A percentile compares a stretch with the other conserved stretches of the same genome.
Conservation (phyloP, 2,888 invertebrate genomes). For the Lithosia quadra region DNA sequence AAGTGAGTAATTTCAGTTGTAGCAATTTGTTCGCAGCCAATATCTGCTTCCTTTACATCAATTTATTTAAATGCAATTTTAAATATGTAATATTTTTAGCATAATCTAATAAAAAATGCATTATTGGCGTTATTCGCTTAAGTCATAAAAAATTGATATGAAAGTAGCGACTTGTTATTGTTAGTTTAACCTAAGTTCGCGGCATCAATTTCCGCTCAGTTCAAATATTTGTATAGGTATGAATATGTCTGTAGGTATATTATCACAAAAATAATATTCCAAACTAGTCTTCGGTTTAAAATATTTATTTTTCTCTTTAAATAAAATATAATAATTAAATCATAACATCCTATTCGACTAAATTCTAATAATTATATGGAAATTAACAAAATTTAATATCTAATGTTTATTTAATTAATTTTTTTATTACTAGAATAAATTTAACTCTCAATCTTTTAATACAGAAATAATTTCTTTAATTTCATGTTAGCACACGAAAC, state of each 20-base stretch:
- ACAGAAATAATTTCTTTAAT: neutral
- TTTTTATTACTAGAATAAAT: neutral
- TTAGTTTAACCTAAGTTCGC: neutral
- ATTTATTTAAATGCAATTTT: neutral
- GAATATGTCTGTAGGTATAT: neutral
- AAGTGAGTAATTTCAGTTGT: slow-evolving; percentile 19
- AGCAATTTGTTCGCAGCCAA: slow-evolving; percentile 39
- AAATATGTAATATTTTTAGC: neutral
- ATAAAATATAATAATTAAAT: neutral
- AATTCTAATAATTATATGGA: too few relatives aligned
- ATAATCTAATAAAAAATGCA: neutral
- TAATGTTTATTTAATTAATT: neutral
- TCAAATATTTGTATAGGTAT: neutral
- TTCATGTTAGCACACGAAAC: too few relatives aligned
- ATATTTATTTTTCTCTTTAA: neutral
- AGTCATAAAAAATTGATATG: neutral
- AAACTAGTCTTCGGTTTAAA: neutral
- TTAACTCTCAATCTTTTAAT: neutral
- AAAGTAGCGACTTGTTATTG: neutral
- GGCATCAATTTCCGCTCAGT: neutral
- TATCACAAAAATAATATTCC: neutral
- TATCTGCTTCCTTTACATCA: slow-evolving; percentile 41
- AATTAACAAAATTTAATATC: neutral
- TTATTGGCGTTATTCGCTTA: neutral
- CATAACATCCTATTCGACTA: neutral